Evolutionary conservation across 2,113 vertebrate genomes (phyloP).

Genomic region (Noctilio leporinus): DNA sequence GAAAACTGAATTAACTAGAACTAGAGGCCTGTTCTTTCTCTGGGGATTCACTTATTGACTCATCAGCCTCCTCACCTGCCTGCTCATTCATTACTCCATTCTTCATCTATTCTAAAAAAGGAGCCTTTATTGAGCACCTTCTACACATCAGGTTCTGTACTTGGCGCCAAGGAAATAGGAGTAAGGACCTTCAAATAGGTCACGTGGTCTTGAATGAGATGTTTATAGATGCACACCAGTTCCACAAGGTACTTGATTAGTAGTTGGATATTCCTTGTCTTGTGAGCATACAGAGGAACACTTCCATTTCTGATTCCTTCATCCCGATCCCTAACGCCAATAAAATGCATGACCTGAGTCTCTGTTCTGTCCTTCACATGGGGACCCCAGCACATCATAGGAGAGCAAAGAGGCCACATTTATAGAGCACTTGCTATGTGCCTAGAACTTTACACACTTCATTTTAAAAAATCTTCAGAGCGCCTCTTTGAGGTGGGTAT

Average conservation of each 20-base stretch:
- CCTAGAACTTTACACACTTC: not conserved
- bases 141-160: not conserved
- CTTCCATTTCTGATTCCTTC: not conserved
- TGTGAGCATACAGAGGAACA: not conserved
- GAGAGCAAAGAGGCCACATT: not conserved
- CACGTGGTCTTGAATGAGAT: not conserved
- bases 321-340: not conserved
- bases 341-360: fast-evolving
- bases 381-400: not conserved
- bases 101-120: not conserved
- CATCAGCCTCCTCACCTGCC: not conserved
- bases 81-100: no score
- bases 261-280: no score
- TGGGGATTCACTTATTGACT: not conserved
- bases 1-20: not conserved
- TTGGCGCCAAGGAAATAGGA: not conserved
- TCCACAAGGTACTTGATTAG: not conserved
- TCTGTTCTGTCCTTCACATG: fast-evolving
- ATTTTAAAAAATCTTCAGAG: not conserved
- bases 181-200: not conserved
- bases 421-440: not conserved
- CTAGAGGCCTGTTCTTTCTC: not conserved
- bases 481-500: not conserved
- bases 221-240: not conserved
- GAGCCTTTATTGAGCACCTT: not conserved